Conservation (phyloP, 1,140 invertebrate species). For the Bombus confusus region DNA sequence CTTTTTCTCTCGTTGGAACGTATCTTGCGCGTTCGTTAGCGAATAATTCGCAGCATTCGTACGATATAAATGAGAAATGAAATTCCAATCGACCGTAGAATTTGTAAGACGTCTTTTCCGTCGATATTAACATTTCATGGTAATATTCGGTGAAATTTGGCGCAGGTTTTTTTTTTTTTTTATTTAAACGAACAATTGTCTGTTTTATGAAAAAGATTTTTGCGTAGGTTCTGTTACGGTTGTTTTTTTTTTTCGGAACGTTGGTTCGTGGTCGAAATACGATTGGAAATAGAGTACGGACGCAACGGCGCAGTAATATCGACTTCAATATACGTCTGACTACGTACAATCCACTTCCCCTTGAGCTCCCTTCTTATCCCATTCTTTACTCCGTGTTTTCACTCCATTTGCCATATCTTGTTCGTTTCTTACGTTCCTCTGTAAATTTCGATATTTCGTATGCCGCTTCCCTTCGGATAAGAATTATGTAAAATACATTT, state of each 20-base stretch:
- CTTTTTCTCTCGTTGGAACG: neutral
- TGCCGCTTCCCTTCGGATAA: accelerated
- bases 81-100: neutral
- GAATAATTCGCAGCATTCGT: neutral
- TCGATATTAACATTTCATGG: neutral
- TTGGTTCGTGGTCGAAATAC: neutral
- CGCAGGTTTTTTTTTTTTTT: neutral
- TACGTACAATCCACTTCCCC: neutral
- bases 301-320: neutral
- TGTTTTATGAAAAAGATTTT: neutral
- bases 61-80: neutral
- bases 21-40: neutral
- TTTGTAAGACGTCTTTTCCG: neutral
- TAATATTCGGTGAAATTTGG: neutral
- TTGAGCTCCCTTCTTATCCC: neutral
- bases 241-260: no score
- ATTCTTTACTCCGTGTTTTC: neutral
- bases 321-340: constrained; percentile 2
- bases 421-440: neutral
- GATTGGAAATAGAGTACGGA: neutral
- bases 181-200: neutral
- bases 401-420: neutral
- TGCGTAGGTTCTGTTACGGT: neutral
- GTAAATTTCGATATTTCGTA: neutral
- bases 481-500: neutral